Conservation (phyloP, 2,113 vertebrate species). For the Microcebus tavaratra region DNA sequence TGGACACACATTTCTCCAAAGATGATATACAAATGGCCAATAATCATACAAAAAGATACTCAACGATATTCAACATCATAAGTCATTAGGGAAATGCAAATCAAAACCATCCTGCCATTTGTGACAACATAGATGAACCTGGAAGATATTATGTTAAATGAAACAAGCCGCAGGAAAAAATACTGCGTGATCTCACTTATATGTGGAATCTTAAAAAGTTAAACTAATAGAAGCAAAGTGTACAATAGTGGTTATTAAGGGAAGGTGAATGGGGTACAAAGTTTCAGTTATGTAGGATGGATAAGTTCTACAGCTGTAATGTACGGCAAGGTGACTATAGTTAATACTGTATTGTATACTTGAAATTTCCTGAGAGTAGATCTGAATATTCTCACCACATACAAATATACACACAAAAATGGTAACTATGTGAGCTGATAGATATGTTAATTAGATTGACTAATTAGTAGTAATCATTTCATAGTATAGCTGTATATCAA, state of each 20-base stretch:
- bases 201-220: neutral
- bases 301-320: neutral
- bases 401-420: neutral
- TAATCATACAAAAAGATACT: conserved; percentile 29
- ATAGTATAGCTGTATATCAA: neutral
- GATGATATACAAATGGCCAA: conserved; percentile 39
- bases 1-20: conserved; percentile 45
- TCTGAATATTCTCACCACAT: neutral
- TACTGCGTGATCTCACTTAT: neutral
- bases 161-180: neutral
- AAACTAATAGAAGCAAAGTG: neutral
- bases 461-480: neutral
- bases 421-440: neutral
- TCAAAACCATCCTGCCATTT: conserved; percentile 4
- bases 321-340: neutral
- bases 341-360: neutral
- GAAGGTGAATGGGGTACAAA: neutral
- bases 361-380: neutral
- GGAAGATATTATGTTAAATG: neutral
- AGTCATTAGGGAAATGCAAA: conserved; percentile 49
- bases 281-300: neutral
- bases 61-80: neutral
- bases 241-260: neutral
- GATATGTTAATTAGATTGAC: neutral
- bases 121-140: neutral